Evolutionary conservation across 2,888 invertebrate species (phyloP), one percentile per base, ranked within the genome.

Genomic region (Drosophila testacea): DNA sequence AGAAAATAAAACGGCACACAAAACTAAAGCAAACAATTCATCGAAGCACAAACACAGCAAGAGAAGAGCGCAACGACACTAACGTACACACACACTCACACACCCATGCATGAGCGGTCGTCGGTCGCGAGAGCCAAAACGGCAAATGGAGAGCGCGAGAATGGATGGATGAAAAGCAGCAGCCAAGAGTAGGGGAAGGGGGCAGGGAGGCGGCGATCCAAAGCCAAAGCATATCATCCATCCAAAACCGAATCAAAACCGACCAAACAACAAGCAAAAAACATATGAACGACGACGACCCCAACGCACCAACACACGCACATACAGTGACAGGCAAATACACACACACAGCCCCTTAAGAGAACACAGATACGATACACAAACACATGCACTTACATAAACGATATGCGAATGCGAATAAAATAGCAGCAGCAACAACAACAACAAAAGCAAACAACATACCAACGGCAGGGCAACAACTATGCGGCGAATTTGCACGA

Each of bases 201-300:
- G 11, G 11, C 9, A 13, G 72, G 66, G 67, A 76, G 48, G 56
- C 62, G 68, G 83, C 65, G 54, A 72, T 71, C 69, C 68, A 74
- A 73, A 83, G 72, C 83, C 72, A 77, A 83, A 89, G 67, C 88
- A 89, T 89, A 85, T 85, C 90, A 89, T 86, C 85, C 90, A 88
- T 89, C 90, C 89, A 88, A 89, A 89, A 86, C 90, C 90, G 85
- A 85, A 85, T 85, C 88, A 88, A 85, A 85, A 86, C 89, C 90
- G 89, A 85, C 90, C 90, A 89, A 85, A 89, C 85, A 88, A 88
- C 89, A 84, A 87, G 83, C 79, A 73, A 67, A 67, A 77, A 71
- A 80, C 85, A 79, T 66, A 65, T 76, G 76, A 79, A 76, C 76
- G 76, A 76, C 76, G 79, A 76, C 76, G 76, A 76, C 76, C 76